Evolutionary conservation across 1,140 invertebrate species (phyloP).

Genomic region (Drosophila bocqueti): DNA sequence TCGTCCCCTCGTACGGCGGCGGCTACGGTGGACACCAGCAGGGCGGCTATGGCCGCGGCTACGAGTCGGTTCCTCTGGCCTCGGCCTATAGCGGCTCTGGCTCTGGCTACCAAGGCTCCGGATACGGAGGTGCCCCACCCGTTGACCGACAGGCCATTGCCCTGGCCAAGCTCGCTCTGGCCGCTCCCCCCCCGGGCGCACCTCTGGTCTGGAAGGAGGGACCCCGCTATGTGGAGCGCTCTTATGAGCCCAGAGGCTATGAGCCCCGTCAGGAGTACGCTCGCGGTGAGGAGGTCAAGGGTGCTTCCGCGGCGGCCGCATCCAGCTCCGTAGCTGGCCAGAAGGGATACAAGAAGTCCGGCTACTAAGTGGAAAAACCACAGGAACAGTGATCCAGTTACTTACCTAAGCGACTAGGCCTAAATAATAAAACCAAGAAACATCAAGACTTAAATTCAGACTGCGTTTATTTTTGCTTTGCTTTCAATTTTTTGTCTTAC

Average conservation of each 20-base stretch:
- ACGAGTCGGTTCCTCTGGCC: conserved; percentile 39
- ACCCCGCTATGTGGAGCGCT: conserved; percentile 20
- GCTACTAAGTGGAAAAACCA: conserved; percentile 50
- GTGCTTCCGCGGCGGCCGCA: conserved; percentile 65
- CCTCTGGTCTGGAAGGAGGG: conserved; percentile 62
- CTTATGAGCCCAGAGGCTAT: conserved; percentile 18
- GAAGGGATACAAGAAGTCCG: conserved; percentile 39
- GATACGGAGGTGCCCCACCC: conserved; percentile 51
- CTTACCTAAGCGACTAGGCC: conserved; percentile 47
- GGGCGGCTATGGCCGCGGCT: conserved; percentile 30
- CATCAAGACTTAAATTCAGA: conserved; percentile 39
- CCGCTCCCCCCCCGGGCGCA: conserved; percentile 58
- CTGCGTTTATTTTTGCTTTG: conserved; percentile 10
- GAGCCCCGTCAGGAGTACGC: conserved; percentile 40
- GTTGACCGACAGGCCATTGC: conserved; percentile 64
- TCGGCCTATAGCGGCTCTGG: conserved; percentile 39
- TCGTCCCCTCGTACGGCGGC: conserved; percentile 58
- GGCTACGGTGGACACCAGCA: conserved; percentile 26
- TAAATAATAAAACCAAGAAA: conserved; percentile 58
- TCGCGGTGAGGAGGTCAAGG: conserved; percentile 60
- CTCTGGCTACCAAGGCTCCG: conserved; percentile 18
- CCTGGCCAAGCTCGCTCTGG: conserved; percentile 60
- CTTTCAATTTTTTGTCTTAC: not conserved
- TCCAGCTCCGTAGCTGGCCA: conserved; percentile 63
- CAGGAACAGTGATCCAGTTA: conserved; percentile 59